These are phyloP conservation scores for Cephus sareptanus DNA, from an alignment of 2,888 invertebrate genomes.

Conservation along the genomic window DNA sequence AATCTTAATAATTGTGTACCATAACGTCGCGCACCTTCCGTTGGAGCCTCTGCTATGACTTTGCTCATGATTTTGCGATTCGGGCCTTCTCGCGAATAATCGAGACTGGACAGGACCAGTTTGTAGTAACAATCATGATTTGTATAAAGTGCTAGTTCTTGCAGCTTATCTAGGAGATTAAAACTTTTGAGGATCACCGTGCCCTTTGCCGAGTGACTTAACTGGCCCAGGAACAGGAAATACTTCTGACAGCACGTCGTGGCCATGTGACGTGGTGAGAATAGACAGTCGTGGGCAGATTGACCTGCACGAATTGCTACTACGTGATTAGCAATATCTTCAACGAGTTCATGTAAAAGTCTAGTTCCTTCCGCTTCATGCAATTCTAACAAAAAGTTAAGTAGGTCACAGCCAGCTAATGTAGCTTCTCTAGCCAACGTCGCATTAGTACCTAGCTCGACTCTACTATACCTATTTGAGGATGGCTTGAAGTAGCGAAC, in stretches of 20 bases:
- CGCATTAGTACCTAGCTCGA: slow-evolving; percentile 75
- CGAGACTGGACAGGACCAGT: slow-evolving; percentile 89
- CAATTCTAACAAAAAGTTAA: slow-evolving; percentile 78
- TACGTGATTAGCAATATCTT: slow-evolving; percentile 82
- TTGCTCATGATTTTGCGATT: slow-evolving; percentile 75
- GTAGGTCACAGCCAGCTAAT: slow-evolving; percentile 77
- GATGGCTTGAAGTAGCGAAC: slow-evolving; percentile 89
- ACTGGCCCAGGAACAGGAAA: slow-evolving; percentile 91
- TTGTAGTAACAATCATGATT: slow-evolving; percentile 94
- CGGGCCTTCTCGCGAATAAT: slow-evolving; percentile 83
- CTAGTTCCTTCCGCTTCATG: slow-evolving; percentile 78
- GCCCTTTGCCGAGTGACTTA: slow-evolving; percentile 79
- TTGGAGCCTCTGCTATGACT: slow-evolving; percentile 66
- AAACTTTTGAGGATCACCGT: slow-evolving; percentile 75
- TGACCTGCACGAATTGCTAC: slow-evolving; percentile 77
- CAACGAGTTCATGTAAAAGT: slow-evolving; percentile 81
- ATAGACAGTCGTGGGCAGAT: slow-evolving; percentile 86
- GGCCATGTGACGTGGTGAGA: slow-evolving; percentile 88
- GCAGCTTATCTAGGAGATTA: slow-evolving; percentile 67
- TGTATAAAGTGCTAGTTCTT: slow-evolving; percentile 83
- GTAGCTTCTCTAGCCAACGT: slow-evolving; percentile 72
- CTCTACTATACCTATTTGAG: slow-evolving; percentile 86
- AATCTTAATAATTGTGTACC: slow-evolving; percentile 92
- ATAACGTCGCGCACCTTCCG: slow-evolving; percentile 78
- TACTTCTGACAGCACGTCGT: slow-evolving; percentile 94